Evolutionary conservation across 1,140 invertebrate genomes (phyloP), one percentile per base, ranked within the genome.

Genomic region (Aphaenogaster rudis): DNA sequence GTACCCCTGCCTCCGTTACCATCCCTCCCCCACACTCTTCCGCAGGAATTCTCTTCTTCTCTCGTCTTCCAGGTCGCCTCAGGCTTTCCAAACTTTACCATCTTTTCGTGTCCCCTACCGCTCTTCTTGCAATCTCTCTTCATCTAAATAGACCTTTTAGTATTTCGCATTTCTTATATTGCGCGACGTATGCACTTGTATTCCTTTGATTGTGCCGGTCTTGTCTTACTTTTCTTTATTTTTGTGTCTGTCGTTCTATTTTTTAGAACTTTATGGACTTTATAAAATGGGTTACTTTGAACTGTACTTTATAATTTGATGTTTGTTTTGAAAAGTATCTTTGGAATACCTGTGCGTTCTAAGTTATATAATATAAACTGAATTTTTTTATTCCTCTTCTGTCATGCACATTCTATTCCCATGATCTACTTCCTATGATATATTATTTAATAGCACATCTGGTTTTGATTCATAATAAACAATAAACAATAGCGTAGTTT

Each of bases 51-150:
- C 88, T 86, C 88, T 86, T 91, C 85, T 86, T 74, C 86, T 88
- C 78, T 77, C 48, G 71, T 79, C 81, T 78, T 88, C 59, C 88
- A 67, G 71, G 50, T 86, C 67, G 91, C 91, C 91, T 90, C 85
- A 57, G 87, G 91, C 91, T 87, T 88, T 90, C 85, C 84, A 88
- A 92, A 92, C 90, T 91, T 92, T 90, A 87, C 77, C 90, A 91
- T 92, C 85, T 90, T 88, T 66, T 86, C 79, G 8, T 80, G 67
- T 85, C 33, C 54, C 42, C 39, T 52, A 54, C 3, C 39, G 3
- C 52, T n/a, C 15, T 9, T 36, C 69, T 81, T 39, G 66, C 42
- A 74, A 84, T 89, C 45, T 89, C 59, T 67, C 64, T 50, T 87
- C 66, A 21, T 82, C 66, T 76, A 66, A 78, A 59, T 89, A 42